These are phyloP conservation scores for Acanthosepion pharaonis DNA, from an alignment of 2,888 invertebrate species.

Conservation along the genomic window DNA sequence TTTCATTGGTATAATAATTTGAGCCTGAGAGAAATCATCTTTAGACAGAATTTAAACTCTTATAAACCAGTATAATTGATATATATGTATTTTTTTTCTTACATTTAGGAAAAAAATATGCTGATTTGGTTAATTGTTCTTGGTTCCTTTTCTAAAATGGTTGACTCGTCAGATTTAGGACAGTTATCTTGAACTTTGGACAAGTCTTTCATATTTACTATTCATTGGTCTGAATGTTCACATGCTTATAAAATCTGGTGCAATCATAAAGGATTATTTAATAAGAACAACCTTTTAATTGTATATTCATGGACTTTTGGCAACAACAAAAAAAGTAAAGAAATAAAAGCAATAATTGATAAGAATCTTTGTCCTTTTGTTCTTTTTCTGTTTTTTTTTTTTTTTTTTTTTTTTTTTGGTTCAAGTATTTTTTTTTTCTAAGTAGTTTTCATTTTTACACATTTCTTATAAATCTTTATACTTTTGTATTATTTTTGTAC, in stretches of 20 bases:
- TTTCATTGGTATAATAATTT: too few relatives aligned
- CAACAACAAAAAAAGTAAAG: not conserved
- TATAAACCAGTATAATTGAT: not conserved
- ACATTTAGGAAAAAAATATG: not conserved
- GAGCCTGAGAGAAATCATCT: not conserved
- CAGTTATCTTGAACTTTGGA: not conserved
- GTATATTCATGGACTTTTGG: not conserved
- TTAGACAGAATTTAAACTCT: not conserved
- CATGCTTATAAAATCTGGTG: not conserved
- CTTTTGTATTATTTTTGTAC: too few relatives aligned
- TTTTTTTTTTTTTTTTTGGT: not conserved
- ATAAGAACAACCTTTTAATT: not conserved
- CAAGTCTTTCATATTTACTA: not conserved
- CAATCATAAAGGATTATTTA: not conserved
- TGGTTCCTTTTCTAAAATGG: not conserved
- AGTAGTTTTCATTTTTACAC: too few relatives aligned
- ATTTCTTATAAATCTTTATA: too few relatives aligned
- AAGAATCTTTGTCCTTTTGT: not conserved
- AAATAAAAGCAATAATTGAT: not conserved
- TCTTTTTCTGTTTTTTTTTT: not conserved
- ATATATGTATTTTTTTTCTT: not conserved
- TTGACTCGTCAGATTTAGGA: not conserved
- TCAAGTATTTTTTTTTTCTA: not conserved
- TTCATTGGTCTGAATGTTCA: not conserved
- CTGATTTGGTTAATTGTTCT: not conserved